Conservation (phyloP, 2,888 invertebrate genomes). For the Drosophila pegasa region DNA sequence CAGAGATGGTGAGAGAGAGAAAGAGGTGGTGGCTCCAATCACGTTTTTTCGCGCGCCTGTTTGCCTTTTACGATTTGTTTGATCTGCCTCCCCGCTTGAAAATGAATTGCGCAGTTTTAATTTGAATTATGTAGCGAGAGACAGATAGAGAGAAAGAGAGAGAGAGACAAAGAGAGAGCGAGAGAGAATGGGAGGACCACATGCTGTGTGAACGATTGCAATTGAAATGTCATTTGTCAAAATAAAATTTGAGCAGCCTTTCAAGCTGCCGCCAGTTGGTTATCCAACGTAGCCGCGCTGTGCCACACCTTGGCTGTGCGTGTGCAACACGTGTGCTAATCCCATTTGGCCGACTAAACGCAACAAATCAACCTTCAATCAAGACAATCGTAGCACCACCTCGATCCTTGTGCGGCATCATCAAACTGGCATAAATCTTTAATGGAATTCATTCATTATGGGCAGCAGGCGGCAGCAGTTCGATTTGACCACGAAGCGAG, state of each 20-base stretch:
- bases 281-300: constrained; percentile 13
- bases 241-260: constrained; percentile 78
- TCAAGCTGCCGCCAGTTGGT: constrained; percentile 51
- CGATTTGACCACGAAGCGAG: constrained; percentile 66
- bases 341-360: constrained; percentile 66
- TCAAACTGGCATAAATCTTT: constrained; percentile 83
- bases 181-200: constrained; percentile 31
- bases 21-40: constrained; percentile 71
- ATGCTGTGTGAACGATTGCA: constrained; percentile 67
- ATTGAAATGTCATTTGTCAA: constrained; percentile 84
- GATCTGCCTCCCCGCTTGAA: constrained; percentile 60
- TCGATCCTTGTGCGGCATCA: constrained; percentile 79
- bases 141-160: background rate
- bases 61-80: constrained; percentile 79
- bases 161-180: background rate
- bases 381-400: constrained; percentile 52
- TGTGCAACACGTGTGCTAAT: constrained; percentile 84
- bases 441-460: constrained; percentile 80
- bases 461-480: constrained; percentile 51
- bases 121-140: constrained; percentile 65
- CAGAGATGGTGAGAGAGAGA: background rate
- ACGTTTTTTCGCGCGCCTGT: constrained; percentile 73
- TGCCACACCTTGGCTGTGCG: constrained; percentile 56
- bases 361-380: constrained; percentile 83
- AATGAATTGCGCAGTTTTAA: constrained; percentile 79